These are phyloP conservation scores for Coregonus ussuriensis DNA, from an alignment of 2,797 vertebrate genomes.

Conservation along the genomic window DNA sequence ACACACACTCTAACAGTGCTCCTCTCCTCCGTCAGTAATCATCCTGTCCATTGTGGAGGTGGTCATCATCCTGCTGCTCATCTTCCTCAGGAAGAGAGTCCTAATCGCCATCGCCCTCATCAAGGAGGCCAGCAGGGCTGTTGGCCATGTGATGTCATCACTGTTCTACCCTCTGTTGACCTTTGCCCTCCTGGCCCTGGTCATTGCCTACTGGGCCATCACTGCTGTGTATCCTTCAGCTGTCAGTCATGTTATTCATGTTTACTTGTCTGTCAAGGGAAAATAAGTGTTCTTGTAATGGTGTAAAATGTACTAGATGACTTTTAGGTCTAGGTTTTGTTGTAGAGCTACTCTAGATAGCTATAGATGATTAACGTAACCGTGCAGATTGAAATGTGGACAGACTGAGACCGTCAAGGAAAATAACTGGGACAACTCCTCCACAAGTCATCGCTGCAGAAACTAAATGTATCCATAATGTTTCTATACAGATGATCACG, in stretches of 20 bases:
- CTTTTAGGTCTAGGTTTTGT: not conserved
- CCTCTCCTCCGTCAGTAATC: conserved; percentile 78
- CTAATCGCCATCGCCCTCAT: conserved; percentile 92
- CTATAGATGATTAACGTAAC: not conserved
- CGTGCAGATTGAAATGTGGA: not conserved
- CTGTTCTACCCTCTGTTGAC: conserved; percentile 91
- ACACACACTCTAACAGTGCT: not conserved
- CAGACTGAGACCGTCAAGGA: not conserved
- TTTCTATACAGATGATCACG: too few relatives aligned
- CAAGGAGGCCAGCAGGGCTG: conserved; percentile 93
- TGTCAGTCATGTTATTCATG: not conserved
- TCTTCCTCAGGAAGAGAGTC: conserved; percentile 94
- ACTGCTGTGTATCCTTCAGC: conserved; percentile 91
- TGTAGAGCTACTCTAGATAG: not conserved
- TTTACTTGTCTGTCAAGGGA: not conserved
- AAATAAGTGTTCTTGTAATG: not conserved
- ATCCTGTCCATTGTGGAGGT: conserved; percentile 88
- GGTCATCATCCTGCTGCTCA: conserved; percentile 86
- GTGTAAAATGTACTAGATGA: not conserved
- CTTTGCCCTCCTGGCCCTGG: conserved; percentile 86
- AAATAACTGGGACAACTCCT: too few relatives aligned
- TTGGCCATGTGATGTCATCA: conserved; percentile 89
- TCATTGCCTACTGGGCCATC: conserved; percentile 94
- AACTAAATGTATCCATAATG: too few relatives aligned
- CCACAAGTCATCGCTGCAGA: too few relatives aligned